Conservation (phyloP, 2,888 invertebrate genomes). For the Drosophila cognata region DNA sequence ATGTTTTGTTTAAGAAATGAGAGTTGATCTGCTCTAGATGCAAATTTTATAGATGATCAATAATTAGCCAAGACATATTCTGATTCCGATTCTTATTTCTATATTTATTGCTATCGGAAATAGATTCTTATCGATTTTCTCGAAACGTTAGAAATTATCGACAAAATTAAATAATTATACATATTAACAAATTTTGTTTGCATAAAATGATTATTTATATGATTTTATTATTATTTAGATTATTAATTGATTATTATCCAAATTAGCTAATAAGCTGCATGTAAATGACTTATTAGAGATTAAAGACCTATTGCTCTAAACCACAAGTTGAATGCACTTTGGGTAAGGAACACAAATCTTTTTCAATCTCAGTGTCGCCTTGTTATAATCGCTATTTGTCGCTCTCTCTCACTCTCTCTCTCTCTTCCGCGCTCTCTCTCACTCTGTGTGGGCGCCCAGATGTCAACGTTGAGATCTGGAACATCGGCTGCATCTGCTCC, state of each 20-base stretch:
- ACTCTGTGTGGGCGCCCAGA: slow-evolving; percentile 54
- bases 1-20: neutral
- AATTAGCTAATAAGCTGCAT: neutral
- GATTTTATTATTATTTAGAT: neutral
- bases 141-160: neutral
- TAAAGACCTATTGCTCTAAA: neutral
- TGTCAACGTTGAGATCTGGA: slow-evolving; percentile 61
- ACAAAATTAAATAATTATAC: too few relatives aligned
- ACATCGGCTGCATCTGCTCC: slow-evolving; percentile 22
- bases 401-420: neutral
- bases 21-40: neutral
- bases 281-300: neutral
- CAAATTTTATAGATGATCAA: neutral
- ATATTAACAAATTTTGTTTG: neutral
- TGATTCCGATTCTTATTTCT: neutral
- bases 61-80: neutral
- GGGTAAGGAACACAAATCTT: slow-evolving; percentile 25
- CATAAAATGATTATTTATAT: neutral
- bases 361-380: slow-evolving; percentile 26
- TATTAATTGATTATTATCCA: neutral
- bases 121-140: neutral
- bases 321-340: slow-evolving; percentile 54
- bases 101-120: neutral
- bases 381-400: slow-evolving; percentile 3
- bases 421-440: neutral